A percentile compares a stretch with the other conserved stretches of the same genome.
Conservation (phyloP, 2,888 invertebrate species). For the Philereme vetulata region DNA sequence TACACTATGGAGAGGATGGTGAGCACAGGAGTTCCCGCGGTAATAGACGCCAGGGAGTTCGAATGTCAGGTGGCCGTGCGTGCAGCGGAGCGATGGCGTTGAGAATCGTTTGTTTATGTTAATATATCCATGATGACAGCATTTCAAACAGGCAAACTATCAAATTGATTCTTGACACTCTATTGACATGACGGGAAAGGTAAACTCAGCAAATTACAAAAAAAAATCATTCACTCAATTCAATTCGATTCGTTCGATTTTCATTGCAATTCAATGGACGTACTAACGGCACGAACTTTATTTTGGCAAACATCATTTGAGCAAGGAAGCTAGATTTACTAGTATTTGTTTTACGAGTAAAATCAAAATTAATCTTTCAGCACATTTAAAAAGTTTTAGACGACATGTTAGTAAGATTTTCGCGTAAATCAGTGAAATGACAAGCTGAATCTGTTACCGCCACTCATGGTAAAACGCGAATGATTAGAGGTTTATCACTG, state of each 20-base stretch:
- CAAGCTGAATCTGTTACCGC: slow-evolving; percentile 18
- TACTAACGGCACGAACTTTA: not conserved
- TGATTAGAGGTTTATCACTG: slow-evolving; percentile 1
- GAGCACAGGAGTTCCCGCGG: no score
- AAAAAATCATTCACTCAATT: no score
- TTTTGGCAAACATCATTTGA: not conserved
- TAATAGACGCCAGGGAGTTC: no score
- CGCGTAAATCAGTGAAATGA: not conserved
- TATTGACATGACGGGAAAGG: no score
- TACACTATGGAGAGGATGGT: no score
- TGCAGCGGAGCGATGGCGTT: no score
- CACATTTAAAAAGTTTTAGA: not conserved
- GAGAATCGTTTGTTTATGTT: no score
- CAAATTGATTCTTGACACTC: no score
- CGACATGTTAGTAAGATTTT: not conserved
- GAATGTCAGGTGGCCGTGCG: no score
- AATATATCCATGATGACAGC: no score
- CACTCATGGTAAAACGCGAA: slow-evolving; percentile 27
- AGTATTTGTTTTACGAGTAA: not conserved
- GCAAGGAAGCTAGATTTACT: not conserved
- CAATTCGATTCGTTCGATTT: not conserved
- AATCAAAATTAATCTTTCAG: not conserved
- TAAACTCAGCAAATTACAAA: no score
- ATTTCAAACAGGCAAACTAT: no score
- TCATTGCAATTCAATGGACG: not conserved